phyloP scores from a whole-genome alignment of 2,888 invertebrate genomes.

The Helleia helle region DNA sequence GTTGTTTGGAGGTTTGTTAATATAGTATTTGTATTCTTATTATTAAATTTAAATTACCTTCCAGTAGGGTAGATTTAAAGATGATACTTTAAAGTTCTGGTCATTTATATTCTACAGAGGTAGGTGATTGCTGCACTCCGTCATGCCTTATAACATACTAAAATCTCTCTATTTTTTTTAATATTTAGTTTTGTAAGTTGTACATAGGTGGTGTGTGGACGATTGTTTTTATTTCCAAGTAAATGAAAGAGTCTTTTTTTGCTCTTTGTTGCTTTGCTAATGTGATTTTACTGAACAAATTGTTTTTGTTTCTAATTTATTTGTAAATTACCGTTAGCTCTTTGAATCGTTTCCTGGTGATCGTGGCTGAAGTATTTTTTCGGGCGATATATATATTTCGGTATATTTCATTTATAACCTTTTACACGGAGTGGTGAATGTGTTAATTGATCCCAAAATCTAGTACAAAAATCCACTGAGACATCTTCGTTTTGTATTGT shows the following conservation, averaged over 20 bases:
- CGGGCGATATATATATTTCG: slow-evolving; percentile 21
- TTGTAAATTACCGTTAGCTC: slow-evolving; percentile 64
- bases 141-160: slow-evolving; percentile 36
- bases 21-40: slow-evolving; percentile 45
- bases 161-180: slow-evolving; percentile 58
- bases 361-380: slow-evolving; percentile 30
- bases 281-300: slow-evolving; percentile 68
- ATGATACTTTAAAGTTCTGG: slow-evolving; percentile 35
- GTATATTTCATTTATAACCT: slow-evolving; percentile 13
- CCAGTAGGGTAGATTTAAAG: slow-evolving; percentile 26
- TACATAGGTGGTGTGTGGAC: slow-evolving; percentile 50
- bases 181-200: slow-evolving; percentile 44
- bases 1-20: slow-evolving; percentile 64
- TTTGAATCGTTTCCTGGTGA: slow-evolving; percentile 36
- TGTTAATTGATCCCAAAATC: slow-evolving; percentile 62
- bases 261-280: slow-evolving; percentile 31
- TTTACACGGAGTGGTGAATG: slow-evolving; percentile 24
- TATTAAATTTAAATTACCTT: slow-evolving; percentile 35
- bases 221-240: slow-evolving; percentile 46
- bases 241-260: slow-evolving; percentile 29
- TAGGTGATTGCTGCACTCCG: slow-evolving; percentile 18
- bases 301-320: slow-evolving; percentile 74
- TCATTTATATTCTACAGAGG: slow-evolving; percentile 33
- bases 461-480: slow-evolving; percentile 40
- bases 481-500: too few species aligned